Evolutionary conservation across 2,797 vertebrate species (phyloP).

Genomic region (Sparus aurata): DNA sequence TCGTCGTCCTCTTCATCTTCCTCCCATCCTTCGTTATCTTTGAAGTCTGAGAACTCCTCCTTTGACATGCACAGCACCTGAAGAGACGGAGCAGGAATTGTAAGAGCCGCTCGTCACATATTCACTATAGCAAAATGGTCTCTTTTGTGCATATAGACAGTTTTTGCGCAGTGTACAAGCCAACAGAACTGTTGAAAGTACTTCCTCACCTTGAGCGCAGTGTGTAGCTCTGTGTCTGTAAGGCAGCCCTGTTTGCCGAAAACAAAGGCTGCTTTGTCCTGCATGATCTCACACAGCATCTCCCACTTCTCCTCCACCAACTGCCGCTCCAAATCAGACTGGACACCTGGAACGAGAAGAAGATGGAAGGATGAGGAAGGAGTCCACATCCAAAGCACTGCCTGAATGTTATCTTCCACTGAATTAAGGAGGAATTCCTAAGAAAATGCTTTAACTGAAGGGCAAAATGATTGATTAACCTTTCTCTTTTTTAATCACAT

Average conservation of each 20-base stretch:
- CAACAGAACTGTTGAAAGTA: not conserved
- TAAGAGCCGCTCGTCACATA: not conserved
- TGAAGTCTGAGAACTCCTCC: slow-evolving; percentile 89
- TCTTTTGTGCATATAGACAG: not conserved
- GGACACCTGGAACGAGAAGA: slow-evolving; percentile 72
- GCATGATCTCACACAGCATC: slow-evolving; percentile 86
- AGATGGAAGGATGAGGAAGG: not conserved
- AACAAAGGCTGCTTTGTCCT: slow-evolving; percentile 90
- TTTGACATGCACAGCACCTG: slow-evolving; percentile 93
- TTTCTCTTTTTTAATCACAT: too few relatives aligned
- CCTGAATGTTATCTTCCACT: not conserved
- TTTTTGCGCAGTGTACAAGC: not conserved
- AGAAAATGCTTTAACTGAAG: not conserved
- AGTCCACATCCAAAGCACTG: not conserved
- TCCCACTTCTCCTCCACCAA: slow-evolving; percentile 87
- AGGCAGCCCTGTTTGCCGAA: slow-evolving; percentile 90
- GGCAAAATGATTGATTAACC: too few relatives aligned
- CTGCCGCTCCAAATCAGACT: slow-evolving; percentile 74
- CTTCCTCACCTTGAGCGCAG: slow-evolving; percentile 88
- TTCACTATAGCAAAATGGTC: not conserved
- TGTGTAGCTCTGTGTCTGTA: slow-evolving; percentile 90
- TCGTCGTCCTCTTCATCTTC: slow-evolving; percentile 84
- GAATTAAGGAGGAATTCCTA: not conserved
- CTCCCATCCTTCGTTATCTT: slow-evolving; percentile 90
- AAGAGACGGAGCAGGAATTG: not conserved